These are phyloP conservation scores for Scaptomyza graminum DNA, from an alignment of 1,140 invertebrate genomes.

Conservation along the genomic window DNA sequence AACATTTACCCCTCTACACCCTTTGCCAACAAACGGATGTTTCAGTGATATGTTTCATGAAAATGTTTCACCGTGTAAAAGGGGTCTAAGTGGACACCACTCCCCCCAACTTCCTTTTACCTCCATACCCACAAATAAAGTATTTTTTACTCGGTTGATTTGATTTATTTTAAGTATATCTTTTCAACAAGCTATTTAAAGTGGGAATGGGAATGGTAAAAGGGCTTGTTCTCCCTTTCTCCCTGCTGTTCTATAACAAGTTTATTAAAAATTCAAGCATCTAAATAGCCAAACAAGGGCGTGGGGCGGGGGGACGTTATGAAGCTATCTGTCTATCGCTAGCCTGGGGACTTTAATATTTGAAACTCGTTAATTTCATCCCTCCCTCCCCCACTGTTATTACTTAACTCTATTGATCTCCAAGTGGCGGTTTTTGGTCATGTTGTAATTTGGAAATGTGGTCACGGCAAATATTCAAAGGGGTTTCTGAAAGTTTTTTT, in stretches of 20 bases:
- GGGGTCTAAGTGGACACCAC: too few species aligned
- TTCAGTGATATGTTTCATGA: too few species aligned
- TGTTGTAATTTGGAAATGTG: constrained; percentile 45
- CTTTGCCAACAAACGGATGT: too few species aligned
- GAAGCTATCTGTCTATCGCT: background rate
- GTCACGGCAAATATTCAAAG: constrained; percentile 26
- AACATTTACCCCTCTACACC: too few species aligned
- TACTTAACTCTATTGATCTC: background rate
- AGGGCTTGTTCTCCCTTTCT: constrained; percentile 35
- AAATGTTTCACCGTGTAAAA: too few species aligned
- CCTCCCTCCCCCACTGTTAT: too few species aligned
- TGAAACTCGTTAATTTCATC: constrained; percentile 17
- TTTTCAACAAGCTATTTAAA: constrained; percentile 69
- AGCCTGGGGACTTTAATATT: constrained; percentile 9
- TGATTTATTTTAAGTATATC: background rate
- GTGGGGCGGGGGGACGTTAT: background rate
- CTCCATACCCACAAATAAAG: too few species aligned
- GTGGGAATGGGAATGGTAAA: constrained; percentile 78
- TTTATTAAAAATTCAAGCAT: constrained; percentile 37
- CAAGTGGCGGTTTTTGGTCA: constrained; percentile 37
- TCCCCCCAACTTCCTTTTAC: too few species aligned
- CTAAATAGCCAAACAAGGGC: constrained; percentile 25
- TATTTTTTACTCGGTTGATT: too few species aligned
- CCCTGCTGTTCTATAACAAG: constrained; percentile 9
- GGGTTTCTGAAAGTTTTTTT: constrained; percentile 31